phyloP scores from a whole-genome alignment of 2,113 vertebrate genomes.

The Stictonetta naevosa region DNA sequence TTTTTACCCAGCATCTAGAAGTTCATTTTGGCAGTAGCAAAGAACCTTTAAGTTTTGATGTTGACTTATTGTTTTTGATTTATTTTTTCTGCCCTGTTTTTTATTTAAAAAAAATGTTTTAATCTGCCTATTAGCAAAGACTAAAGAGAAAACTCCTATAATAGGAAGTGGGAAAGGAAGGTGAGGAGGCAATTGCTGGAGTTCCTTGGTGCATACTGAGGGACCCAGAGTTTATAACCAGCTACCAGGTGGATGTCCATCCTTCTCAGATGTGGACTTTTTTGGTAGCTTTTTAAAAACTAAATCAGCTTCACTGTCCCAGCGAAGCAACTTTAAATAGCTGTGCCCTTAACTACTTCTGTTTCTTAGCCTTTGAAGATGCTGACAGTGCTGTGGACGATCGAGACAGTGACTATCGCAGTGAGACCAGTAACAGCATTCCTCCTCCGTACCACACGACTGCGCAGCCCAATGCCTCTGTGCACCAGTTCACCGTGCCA shows the following conservation, averaged over 20 bases:
- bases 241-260: background rate
- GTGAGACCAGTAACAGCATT: conserved; percentile 93
- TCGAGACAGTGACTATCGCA: conserved; percentile 96
- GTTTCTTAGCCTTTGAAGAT: conserved; percentile 89
- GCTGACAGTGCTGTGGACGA: conserved; percentile 95
- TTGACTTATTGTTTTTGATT: background rate
- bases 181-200: background rate
- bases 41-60: background rate
- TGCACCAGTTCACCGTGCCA: conserved; percentile 89
- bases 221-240: background rate
- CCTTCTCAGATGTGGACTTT: background rate
- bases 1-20: background rate
- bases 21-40: background rate
- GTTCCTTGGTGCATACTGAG: background rate
- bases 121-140: background rate
- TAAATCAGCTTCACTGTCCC: background rate
- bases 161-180: background rate
- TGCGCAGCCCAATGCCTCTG: conserved; percentile 90
- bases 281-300: background rate
- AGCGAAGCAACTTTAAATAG: background rate
- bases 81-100: background rate
- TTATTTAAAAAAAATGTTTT: background rate
- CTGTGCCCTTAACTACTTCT: conserved; percentile 20
- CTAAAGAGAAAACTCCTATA: background rate
- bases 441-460: conserved; percentile 91